phyloP scores from a whole-genome alignment of 2,113 vertebrate species.

The Thermophis baileyi region DNA sequence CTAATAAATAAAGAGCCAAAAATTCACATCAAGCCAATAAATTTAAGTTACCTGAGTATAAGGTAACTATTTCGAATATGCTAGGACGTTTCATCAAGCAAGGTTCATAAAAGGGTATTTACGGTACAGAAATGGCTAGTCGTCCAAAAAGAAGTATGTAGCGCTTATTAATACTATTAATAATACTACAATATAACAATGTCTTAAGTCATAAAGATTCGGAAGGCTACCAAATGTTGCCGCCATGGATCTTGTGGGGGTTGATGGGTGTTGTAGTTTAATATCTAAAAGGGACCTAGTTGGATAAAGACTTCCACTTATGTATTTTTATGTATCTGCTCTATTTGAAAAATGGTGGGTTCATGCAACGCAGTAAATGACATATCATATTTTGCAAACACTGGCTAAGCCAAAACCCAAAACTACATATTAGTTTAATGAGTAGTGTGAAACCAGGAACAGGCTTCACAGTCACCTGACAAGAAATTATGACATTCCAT shows the following conservation, averaged over 20 bases:
- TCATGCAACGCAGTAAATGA: neutral
- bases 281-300: neutral
- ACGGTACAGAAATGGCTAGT: neutral
- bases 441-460: neutral
- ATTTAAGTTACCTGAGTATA: neutral
- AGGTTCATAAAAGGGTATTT: neutral
- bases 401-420: neutral
- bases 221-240: neutral
- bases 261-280: neutral
- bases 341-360: neutral
- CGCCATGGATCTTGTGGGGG: neutral
- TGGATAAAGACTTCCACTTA: neutral
- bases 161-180: neutral
- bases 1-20: neutral
- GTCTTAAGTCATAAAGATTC: neutral
- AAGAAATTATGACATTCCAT: neutral
- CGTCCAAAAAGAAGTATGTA: neutral
- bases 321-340: neutral
- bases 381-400: neutral
- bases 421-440: neutral
- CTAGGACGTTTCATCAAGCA: neutral
- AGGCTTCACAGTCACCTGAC: neutral
- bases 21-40: neutral
- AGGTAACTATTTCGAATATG: neutral
- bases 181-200: neutral